Evolutionary conservation across 1,140 invertebrate genomes (phyloP).

Genomic region (Coelopa frigida): DNA sequence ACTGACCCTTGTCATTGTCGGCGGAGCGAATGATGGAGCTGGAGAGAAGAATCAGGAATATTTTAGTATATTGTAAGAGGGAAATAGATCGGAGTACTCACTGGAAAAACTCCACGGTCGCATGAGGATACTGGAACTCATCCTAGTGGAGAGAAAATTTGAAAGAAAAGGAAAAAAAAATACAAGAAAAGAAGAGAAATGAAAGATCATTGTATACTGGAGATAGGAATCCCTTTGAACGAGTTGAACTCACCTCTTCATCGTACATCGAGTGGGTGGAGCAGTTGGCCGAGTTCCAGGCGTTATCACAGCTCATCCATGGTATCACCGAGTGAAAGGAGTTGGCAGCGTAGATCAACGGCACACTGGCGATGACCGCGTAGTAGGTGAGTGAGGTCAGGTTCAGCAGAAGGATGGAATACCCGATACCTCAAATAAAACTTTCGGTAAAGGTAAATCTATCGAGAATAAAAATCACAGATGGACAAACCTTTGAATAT

Average conservation of each 20-base stretch:
- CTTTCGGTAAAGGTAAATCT: not conserved
- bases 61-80: not conserved
- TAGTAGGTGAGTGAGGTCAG: conserved; percentile 36
- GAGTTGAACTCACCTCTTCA: conserved; percentile 6
- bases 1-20: conserved; percentile 9
- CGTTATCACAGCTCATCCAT: conserved; percentile 39
- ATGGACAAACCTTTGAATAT: conserved; percentile 34
- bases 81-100: conserved; percentile 10
- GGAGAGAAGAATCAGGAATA: not conserved
- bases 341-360: conserved; percentile 32
- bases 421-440: conserved; percentile 28
- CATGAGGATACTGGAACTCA: conserved; percentile 22
- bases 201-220: too few relatives aligned
- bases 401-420: conserved; percentile 34
- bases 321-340: conserved; percentile 25
- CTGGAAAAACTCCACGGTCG: conserved; percentile 37
- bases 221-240: too few relatives aligned
- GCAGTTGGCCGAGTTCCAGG: conserved; percentile 33
- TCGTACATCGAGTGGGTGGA: conserved; percentile 29
- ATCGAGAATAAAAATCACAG: not conserved
- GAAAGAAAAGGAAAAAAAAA: too few relatives aligned
- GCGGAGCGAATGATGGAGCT: conserved; percentile 28
- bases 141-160: too few relatives aligned
- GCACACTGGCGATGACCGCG: conserved; percentile 31
- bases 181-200: too few relatives aligned